Base-by-base conservation (phyloP, 2,888 invertebrate species). In the Leptopterna dolabrata region DNA sequence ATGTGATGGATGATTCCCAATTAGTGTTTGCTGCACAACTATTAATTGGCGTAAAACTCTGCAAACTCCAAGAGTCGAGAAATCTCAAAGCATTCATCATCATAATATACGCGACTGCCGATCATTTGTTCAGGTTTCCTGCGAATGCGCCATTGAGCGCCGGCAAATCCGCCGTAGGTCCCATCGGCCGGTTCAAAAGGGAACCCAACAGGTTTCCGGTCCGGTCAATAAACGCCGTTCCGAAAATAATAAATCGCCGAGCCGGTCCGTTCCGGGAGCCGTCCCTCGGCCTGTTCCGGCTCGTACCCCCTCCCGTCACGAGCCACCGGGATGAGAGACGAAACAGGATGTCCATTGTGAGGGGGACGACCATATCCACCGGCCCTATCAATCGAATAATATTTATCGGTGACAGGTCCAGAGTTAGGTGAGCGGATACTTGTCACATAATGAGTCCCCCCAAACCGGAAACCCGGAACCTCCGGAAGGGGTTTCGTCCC, bases 351-450 rank as follows among this genome's bases (percentile, higher is more conserved):
- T 16, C n/a, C 85, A 73, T 85, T 85, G 85, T 85, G 63, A 27
- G 63, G 63, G 13, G n/a, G 51, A n/a, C 24, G 27, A 19, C 63
- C 19, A 27, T 24, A 27, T 36, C 83, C 16, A 16, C 83, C 55
- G 29, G 14, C 85, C 30, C 55, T 73, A 85, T 85, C 85, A 85
- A 85, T 85, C 85, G 85, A 85, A 85, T 43, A 36, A 43, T 85
- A 85, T 85, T 85, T 85, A 85, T 85, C 47, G 85, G 24, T 85
- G 85, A 85, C 85, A 85, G 85, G 70, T 41, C 13, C 36, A 70
- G 43, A n/a, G 85, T 41, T 24, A 78, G 45, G 73, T 73, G 45
- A 78, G 43, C 78, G 78, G 78, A 78, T 63, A 78, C 78, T 78
- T 45, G 78, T 78, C 78, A 78, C 78, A 78, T 78, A 78, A 78